phyloP scores from a whole-genome alignment of 1,140 invertebrate genomes.

The Ectropis grisescens region DNA sequence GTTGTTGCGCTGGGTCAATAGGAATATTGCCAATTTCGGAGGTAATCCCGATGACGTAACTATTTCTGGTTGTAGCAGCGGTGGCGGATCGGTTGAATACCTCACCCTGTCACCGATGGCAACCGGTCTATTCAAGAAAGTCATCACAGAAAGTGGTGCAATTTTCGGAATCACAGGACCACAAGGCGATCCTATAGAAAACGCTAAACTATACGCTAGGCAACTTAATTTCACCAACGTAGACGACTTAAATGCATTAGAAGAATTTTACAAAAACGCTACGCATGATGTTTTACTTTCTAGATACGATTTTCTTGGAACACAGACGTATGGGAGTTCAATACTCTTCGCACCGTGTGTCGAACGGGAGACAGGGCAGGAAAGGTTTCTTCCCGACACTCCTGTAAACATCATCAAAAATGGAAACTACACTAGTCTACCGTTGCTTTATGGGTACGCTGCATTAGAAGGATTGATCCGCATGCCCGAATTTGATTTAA shows the following conservation, averaged over 20 bases:
- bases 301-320: conserved; percentile 18
- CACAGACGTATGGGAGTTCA: too few relatives aligned
- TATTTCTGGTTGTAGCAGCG: too few relatives aligned
- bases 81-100: too few relatives aligned
- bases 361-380: conserved; percentile 19
- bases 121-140: too few relatives aligned
- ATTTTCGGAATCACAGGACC: conserved; percentile 15
- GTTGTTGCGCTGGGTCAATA: too few relatives aligned
- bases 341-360: conserved; percentile 30
- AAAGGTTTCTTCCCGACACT: conserved; percentile 26
- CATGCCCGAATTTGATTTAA: conserved; percentile 14
- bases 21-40: too few relatives aligned
- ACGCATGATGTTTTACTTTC: conserved; percentile 12
- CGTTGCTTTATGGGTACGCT: conserved; percentile 32
- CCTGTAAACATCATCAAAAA: conserved; percentile 33
- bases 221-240: conserved; percentile 15
- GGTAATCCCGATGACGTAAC: too few relatives aligned
- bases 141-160: too few relatives aligned
- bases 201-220: conserved; percentile 23
- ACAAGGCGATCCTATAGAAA: conserved; percentile 26
- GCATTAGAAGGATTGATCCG: conserved; percentile 34
- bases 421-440: conserved; percentile 28
- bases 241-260: conserved; percentile 25
- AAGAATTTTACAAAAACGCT: conserved; percentile 31
- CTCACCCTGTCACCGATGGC: too few relatives aligned